Evolutionary conservation across 2,113 vertebrate genomes (phyloP).

Genomic region (Tetrao urogallus): DNA sequence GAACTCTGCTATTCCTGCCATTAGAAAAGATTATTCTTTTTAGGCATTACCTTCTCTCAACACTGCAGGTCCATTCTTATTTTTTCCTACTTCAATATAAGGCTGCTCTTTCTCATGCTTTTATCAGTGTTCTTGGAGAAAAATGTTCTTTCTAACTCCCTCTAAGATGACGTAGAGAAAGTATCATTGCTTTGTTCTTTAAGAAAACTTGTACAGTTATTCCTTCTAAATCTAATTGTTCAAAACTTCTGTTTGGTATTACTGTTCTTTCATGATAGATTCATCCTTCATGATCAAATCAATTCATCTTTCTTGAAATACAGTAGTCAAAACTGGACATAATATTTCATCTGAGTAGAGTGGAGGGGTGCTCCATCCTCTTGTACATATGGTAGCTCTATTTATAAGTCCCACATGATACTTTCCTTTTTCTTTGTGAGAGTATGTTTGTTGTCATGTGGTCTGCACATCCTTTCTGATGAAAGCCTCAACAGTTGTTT

Average conservation of each 20-base stretch:
- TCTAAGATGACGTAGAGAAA: not conserved
- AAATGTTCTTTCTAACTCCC: rapidly evolving
- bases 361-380: not conserved
- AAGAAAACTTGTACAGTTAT: not conserved
- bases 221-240: not conserved
- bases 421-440: not conserved
- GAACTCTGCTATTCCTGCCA: not conserved
- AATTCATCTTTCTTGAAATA: not conserved
- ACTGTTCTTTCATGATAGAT: not conserved
- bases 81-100: not conserved
- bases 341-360: not conserved
- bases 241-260: not conserved
- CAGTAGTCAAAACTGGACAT: not conserved
- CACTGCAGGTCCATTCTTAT: not conserved
- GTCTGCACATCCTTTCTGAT: not conserved
- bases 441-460: not conserved
- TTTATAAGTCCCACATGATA: not conserved
- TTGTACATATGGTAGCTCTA: not conserved
- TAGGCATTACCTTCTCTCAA: rapidly evolving
- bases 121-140: not conserved
- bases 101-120: not conserved
- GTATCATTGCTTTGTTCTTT: not conserved
- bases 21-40: not conserved
- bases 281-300: not conserved
- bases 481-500: not conserved